Evolutionary conservation across 2,888 invertebrate genomes (phyloP), one percentile per base, ranked within the genome.

Genomic region (Catocala nupta): DNA sequence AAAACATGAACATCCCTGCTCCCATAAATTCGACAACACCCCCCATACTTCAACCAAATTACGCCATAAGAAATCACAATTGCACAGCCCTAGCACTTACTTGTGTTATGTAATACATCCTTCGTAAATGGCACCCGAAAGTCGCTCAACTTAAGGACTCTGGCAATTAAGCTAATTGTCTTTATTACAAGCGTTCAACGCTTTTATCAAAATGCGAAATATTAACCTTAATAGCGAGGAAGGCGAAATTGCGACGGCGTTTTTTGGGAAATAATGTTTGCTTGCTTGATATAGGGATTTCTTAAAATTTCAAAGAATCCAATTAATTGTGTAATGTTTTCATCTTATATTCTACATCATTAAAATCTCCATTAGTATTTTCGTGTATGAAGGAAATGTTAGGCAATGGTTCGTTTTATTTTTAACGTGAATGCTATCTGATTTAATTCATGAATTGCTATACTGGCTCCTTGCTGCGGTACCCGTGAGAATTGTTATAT

Each of bases 81-180:
- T 50, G 56, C 67, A 63, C 63, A 59, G 55, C 39, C 53, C 39
- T 69, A 65, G 68, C 59, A 65, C 68, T 71, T 72, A 77, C 75
- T 66, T 66, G 71, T 73, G 79, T 82, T 82, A 84, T 77, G 75
- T 79, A 81, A 83, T 85, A 83, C 80, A 79, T 82, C 77, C 77
- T 66, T 73, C 69, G 74, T 77, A 77, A 84, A 87, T 85, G 87
- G 81, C 82, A 75, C 80, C 82, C 81, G 81, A 83, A 86, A 82
- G 81, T 80, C 84, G 79, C 82, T 81, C 77, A 75, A 82, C 78
- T 83, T 83, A 80, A 83, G 80, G 80, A 80, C 81, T 81, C 66
- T 61, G 79, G 82, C 84, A 89, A 90, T 90, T 91, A 86, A 75
- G 68, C 77, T 87, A 90, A 90, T 90, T 88, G 86, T 84, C 84